Conservation (phyloP, 2,797 vertebrate genomes). For the Pelobates cultripes region DNA sequence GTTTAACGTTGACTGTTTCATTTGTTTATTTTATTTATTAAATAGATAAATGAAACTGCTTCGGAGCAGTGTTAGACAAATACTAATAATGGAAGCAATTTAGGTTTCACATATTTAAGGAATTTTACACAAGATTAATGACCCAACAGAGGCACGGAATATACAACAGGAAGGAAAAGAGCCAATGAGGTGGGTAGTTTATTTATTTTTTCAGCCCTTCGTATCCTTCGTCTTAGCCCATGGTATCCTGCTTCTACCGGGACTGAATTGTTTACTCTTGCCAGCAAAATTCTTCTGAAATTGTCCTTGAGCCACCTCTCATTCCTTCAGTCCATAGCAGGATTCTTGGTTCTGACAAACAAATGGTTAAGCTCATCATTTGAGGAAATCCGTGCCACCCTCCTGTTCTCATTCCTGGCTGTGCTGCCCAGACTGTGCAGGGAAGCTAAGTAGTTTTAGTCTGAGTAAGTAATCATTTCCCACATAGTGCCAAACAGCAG, state of each 20-base stretch:
- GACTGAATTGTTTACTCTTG: slow-evolving; percentile 6
- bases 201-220: background rate
- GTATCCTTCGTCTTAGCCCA: background rate
- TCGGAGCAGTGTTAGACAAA: no score
- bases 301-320: slow-evolving; percentile 33
- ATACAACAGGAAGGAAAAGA: no score
- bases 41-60: no score
- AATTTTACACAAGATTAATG: no score
- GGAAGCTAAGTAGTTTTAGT: slow-evolving; percentile 9
- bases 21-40: no score
- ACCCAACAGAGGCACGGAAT: no score
- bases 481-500: slow-evolving; percentile 38
- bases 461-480: slow-evolving; percentile 30
- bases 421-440: slow-evolving; percentile 9
- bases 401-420: slow-evolving; percentile 39
- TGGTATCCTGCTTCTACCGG: background rate
- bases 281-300: slow-evolving; percentile 13
- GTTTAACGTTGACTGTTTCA: no score
- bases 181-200: no score
- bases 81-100: no score
- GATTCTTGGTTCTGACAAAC: no score
- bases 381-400: slow-evolving; percentile 10
- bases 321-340: slow-evolving; percentile 21
- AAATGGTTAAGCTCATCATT: slow-evolving; percentile 10
- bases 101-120: no score